Base-by-base conservation (phyloP, 2,113 vertebrate species). In the Scalopus aquaticus region DNA sequence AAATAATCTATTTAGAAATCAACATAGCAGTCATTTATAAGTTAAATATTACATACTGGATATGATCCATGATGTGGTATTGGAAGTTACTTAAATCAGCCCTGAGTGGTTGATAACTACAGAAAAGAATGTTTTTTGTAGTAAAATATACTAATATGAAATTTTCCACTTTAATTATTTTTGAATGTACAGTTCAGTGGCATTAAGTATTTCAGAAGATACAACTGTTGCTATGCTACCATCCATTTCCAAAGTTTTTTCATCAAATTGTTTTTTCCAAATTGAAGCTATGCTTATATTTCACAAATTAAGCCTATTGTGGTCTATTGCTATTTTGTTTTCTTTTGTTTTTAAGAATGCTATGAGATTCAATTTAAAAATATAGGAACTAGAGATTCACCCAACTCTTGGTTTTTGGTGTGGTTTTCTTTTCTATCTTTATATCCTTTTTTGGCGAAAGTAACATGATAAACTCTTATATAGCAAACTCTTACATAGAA, bases 361-460 rank as follows among this genome's bases (percentile, higher is more conserved):
- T 79, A 30, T 73, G 39, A 92, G 49, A 65, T 74, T 67, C 22
- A 35, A 17, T 78, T 70, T 69, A 73, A 73, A 77, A 64, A 3
- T 49, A 79, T 28, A 74, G 28, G 74, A 74, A 79, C 22, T 37
- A 83, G 76, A 79, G 79, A 58, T 39, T 73, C 46, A 78, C 26
- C 13, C 65, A 65, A 20, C 10, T 67, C 2, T 79, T n/a, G n/a
- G n/a, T n/a, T n/a, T n/a, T n/a, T n/a, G n/a, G n/a, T n/a, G n/a
- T n/a, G n/a, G n/a, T n/a, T n/a, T n/a, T n/a, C n/a, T n/a, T n/a
- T 83, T 92, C 60, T 88, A 16, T 89, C 9, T 65, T 64, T 79
- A 77, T 42, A 19, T 54, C 17, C 51, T 56, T 2, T n/a, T 22
- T 56, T 20, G 54, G 20, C 54, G 22, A 22, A 56, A 56, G 5